Evolutionary conservation across 2,113 vertebrate genomes (phyloP).

Genomic region (Lepus timidus): DNA sequence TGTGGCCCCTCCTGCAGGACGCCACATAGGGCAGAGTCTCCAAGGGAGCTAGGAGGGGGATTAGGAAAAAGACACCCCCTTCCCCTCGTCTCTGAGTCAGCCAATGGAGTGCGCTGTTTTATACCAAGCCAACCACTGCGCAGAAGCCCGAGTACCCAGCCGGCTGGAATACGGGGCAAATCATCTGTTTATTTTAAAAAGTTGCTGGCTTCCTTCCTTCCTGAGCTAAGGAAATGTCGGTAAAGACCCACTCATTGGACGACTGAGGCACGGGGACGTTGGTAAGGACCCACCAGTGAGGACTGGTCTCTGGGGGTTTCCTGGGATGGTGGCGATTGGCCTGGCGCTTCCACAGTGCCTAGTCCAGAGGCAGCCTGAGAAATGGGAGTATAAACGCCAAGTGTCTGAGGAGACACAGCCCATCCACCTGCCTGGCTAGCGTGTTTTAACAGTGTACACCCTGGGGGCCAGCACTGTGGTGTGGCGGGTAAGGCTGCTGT

Average conservation of each 20-base stretch:
- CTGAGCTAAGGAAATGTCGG: background rate
- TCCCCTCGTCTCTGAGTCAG: background rate
- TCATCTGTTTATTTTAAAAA: background rate
- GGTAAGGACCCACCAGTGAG: background rate
- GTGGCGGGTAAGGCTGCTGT: too few relatives aligned
- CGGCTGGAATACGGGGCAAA: background rate
- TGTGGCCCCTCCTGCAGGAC: background rate
- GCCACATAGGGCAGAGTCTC: accelerated
- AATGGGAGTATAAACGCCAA: background rate
- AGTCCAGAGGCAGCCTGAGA: background rate
- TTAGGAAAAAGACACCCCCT: background rate
- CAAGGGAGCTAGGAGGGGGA: background rate
- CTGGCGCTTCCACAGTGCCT: background rate
- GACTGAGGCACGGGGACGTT: background rate
- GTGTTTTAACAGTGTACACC: too few relatives aligned
- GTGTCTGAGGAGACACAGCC: background rate
- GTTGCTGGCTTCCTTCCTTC: accelerated
- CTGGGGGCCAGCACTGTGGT: too few relatives aligned
- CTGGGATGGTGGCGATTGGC: background rate
- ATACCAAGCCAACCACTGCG: background rate
- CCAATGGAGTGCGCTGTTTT: background rate
- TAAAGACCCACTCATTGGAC: background rate
- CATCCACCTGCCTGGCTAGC: too few relatives aligned
- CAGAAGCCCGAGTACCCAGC: background rate
- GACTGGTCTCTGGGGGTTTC: background rate